Percentiles rank a stretch among this genome's conserved stretches.
phyloP scores from a whole-genome alignment of 1,140 invertebrate genomes.

The Atta cephalotes region DNA sequence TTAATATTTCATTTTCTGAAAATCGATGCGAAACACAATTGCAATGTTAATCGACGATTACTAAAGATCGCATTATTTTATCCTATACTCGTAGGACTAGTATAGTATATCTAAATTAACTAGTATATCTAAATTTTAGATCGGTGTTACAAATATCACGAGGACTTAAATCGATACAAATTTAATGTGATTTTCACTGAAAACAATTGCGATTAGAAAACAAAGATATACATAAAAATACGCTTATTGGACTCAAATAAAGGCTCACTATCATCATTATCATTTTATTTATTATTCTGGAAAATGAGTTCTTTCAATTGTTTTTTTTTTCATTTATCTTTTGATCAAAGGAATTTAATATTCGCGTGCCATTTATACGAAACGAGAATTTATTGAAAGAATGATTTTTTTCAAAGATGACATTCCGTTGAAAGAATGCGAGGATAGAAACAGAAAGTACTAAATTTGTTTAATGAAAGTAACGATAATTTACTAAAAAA shows the following conservation, averaged over 20 bases:
- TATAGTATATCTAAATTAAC: no score
- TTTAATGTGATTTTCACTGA: not conserved
- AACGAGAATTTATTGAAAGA: not conserved
- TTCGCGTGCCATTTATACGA: not conserved
- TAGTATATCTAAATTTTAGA: not conserved
- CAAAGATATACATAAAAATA: not conserved
- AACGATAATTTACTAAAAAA: conserved; percentile 6
- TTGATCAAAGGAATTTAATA: conserved; percentile 21
- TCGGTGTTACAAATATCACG: conserved; percentile 4
- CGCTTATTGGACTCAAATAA: not conserved
- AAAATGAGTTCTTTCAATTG: not conserved
- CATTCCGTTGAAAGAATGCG: not conserved
- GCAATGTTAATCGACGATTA: not conserved
- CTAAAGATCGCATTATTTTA: not conserved
- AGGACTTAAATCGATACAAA: not conserved
- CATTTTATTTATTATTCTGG: not conserved
- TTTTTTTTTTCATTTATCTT: not conserved
- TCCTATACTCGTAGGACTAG: conserved; percentile 35
- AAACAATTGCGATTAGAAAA: not conserved
- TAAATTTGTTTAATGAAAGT: not conserved
- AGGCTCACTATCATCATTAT: not conserved
- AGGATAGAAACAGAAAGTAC: not conserved
- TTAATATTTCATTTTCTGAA: not conserved
- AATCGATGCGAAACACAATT: not conserved
- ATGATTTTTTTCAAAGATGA: no score